A percentile compares a stretch with the other conserved stretches of the same genome.
phyloP scores from a whole-genome alignment of 1,140 invertebrate species.

The Meloidogyne exigua region DNA sequence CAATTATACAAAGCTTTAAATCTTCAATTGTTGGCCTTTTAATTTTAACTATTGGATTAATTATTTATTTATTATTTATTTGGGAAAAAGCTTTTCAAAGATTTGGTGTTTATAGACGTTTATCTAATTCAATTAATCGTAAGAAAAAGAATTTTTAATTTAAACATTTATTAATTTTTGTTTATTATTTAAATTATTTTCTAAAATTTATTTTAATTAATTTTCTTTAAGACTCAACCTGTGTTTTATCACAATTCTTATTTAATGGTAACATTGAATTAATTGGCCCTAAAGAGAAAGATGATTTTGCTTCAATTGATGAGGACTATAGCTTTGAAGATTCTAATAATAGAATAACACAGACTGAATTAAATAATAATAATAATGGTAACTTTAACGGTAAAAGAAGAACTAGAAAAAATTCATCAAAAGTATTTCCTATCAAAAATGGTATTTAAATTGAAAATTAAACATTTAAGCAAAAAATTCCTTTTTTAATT shows the following conservation, averaged over 20 bases:
- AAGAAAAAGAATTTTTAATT: conserved; percentile 9
- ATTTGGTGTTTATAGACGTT: conserved; percentile 19
- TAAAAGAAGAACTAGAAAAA: background rate
- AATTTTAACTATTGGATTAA: conserved; percentile 24
- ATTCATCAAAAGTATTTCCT: background rate
- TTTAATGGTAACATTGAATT: conserved; percentile 27
- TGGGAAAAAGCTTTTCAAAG: conserved; percentile 26
- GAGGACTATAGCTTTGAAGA: background rate
- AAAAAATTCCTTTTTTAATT: too few relatives aligned
- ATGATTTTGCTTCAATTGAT: background rate
- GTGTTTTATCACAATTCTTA: conserved; percentile 13
- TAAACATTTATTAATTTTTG: too few relatives aligned
- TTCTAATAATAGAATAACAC: background rate
- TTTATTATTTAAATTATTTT: too few relatives aligned
- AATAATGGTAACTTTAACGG: background rate
- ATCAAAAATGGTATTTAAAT: background rate
- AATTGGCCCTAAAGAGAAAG: background rate
- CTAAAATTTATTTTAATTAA: too few relatives aligned
- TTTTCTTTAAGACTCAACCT: background rate
- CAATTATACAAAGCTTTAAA: conserved; percentile 34
- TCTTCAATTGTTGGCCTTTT: conserved; percentile 35
- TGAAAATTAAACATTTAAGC: too few relatives aligned
- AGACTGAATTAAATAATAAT: background rate
- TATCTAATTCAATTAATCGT: conserved; percentile 27
- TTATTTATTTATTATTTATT: conserved; percentile 34